phyloP scores from a whole-genome alignment of 2,888 invertebrate genomes.

The Paralinhomoeus sp. region DNA sequence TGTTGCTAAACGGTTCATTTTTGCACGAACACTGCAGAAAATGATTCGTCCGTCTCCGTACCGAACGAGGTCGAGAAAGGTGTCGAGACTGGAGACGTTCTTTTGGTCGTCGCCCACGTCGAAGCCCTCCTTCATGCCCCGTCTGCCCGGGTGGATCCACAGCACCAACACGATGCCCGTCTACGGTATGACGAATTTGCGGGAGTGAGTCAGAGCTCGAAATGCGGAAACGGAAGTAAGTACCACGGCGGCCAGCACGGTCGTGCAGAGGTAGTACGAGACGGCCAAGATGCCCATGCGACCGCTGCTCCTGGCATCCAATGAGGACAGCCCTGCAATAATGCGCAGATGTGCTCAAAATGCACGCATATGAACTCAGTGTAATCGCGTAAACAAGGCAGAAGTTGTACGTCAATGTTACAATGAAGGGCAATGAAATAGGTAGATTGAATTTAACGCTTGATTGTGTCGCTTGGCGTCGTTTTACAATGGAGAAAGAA shows the following conservation, averaged over 20 bases:
- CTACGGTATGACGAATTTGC: too few relatives aligned
- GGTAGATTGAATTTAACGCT: too few relatives aligned
- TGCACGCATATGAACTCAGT: too few relatives aligned
- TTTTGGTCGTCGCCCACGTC: conserved; percentile 17
- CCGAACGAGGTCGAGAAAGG: conserved; percentile 68
- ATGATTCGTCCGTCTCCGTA: conserved; percentile 24
- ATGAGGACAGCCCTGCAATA: conserved; percentile 38
- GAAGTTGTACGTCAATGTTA: too few relatives aligned
- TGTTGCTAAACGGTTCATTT: conserved; percentile 41
- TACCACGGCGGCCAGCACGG: conserved; percentile 40
- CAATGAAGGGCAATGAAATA: too few relatives aligned
- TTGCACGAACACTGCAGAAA: background rate
- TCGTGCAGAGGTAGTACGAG: conserved; percentile 42
- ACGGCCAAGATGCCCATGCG: conserved; percentile 41
- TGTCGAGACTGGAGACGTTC: conserved; percentile 40
- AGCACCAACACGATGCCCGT: conserved; percentile 40
- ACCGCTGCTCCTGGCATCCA: conserved; percentile 41
- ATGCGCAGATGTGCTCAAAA: too few relatives aligned
- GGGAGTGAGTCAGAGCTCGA: too few relatives aligned
- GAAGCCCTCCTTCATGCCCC: conserved; percentile 24
- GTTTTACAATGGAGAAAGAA: too few relatives aligned
- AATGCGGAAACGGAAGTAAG: too few relatives aligned
- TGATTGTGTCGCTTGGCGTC: too few relatives aligned
- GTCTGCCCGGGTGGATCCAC: conserved; percentile 42
- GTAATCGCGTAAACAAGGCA: too few relatives aligned